Conservation (phyloP, 1,140 invertebrate species). For the Heliconius nattereri region DNA sequence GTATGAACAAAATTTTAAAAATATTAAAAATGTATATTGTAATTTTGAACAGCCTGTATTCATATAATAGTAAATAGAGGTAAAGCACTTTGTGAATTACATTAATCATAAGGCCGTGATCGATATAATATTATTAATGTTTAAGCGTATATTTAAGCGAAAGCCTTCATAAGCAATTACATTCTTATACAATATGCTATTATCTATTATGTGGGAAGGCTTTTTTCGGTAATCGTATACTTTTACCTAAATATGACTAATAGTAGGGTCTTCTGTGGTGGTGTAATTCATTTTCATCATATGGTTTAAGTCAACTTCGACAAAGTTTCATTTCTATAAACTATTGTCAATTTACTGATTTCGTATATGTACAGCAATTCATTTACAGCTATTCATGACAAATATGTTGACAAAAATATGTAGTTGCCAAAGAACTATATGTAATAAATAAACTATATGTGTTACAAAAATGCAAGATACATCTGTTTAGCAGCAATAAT, state of each 20-base stretch:
- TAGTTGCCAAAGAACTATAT: no score
- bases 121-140: slow-evolving; percentile 36
- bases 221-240: not conserved
- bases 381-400: no score
- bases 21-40: not conserved
- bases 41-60: slow-evolving; percentile 25
- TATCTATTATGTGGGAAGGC: slow-evolving; percentile 1
- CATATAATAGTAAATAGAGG: slow-evolving; percentile 17
- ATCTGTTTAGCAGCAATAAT: not conserved
- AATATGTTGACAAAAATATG: no score
- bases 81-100: slow-evolving; percentile 34
- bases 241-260: not conserved
- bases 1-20: no score
- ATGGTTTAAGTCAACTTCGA: no score
- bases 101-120: slow-evolving; percentile 39
- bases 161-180: slow-evolving; percentile 33
- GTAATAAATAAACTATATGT: no score
- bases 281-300: no score
- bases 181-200: slow-evolving; percentile 2
- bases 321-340: no score
- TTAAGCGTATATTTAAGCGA: slow-evolving; percentile 25
- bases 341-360: no score
- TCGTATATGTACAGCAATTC: no score
- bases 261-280: not conserved
- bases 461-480: no score